Evolutionary conservation across 1,140 invertebrate species (phyloP).

Genomic region (Eriocheir sinensis): DNA sequence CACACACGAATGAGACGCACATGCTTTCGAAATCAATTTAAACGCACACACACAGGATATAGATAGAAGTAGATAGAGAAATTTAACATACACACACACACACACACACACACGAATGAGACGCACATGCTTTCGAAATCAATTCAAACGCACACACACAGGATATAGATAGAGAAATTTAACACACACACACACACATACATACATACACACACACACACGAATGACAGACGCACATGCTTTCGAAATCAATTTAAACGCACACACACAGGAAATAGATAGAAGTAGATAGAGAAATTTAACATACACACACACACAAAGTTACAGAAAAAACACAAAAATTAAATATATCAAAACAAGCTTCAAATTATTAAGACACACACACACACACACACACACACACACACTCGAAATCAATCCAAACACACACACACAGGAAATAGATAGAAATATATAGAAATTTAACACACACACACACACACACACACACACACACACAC

Average conservation of each 20-base stretch:
- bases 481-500: no score
- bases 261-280: neutral
- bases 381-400: neutral
- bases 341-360: no score
- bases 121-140: neutral
- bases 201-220: neutral
- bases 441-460: no score
- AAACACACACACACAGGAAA: neutral
- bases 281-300: no score
- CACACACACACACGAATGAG: neutral
- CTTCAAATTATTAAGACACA: neutral
- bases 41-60: neutral
- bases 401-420: neutral
- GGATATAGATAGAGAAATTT: neutral
- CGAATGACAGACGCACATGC: neutral
- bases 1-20: neutral
- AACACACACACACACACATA: no score
- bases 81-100: no score
- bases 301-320: no score
- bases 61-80: no score
- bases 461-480: no score
- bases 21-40: neutral
- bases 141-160: neutral
- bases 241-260: neutral
- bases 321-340: no score